Evolutionary conservation across 2,113 vertebrate species (phyloP).

Genomic region (Nycticryphes semicollaris): DNA sequence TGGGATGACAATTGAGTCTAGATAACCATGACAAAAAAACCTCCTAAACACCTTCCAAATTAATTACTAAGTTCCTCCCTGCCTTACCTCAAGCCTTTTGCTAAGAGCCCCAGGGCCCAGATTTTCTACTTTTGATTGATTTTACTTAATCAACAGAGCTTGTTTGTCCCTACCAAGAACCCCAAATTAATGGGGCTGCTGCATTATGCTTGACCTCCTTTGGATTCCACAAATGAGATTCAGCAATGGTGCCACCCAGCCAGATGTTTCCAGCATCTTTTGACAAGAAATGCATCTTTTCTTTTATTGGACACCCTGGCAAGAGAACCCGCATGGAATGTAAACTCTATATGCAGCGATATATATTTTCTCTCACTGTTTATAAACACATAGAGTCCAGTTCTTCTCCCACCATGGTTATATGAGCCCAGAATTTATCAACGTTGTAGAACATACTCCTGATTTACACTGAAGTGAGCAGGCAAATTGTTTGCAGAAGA

Average conservation of each 20-base stretch:
- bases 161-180: background rate
- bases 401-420: background rate
- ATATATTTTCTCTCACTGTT: conserved; percentile 13
- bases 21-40: background rate
- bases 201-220: background rate
- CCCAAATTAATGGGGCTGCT: background rate
- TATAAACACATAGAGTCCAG: conserved; percentile 10
- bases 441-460: fast-evolving
- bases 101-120: background rate
- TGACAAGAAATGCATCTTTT: background rate
- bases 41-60: background rate
- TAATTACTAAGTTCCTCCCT: background rate
- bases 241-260: background rate
- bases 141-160: background rate
- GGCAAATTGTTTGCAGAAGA: background rate
- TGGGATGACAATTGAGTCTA: background rate
- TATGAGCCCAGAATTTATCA: background rate
- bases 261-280: background rate
- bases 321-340: background rate
- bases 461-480: background rate
- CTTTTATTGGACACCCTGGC: background rate
- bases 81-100: background rate
- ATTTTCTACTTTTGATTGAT: background rate
- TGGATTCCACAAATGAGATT: background rate
- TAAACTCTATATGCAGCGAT: background rate